Percentiles rank a stretch among this genome's conserved stretches.
phyloP scores from a whole-genome alignment of 2,113 vertebrate species.

The Cardinalis cardinalis region DNA sequence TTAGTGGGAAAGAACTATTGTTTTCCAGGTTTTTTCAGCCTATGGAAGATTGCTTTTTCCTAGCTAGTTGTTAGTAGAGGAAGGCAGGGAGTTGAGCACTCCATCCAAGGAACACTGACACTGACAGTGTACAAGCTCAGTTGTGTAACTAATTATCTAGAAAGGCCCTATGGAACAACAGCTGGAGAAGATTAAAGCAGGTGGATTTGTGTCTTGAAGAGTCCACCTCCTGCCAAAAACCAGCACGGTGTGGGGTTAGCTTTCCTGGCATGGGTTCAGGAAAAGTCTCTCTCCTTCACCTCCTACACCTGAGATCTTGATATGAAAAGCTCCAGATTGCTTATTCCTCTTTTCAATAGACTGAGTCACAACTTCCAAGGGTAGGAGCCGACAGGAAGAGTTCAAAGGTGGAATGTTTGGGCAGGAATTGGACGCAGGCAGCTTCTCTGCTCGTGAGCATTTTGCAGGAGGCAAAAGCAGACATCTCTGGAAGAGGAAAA shows the following conservation, averaged over 20 bases:
- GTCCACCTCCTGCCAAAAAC: background rate
- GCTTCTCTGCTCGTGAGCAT: background rate
- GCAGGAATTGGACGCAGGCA: background rate
- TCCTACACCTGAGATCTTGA: conserved; percentile 21
- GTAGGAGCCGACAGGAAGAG: background rate
- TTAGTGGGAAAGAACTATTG: conserved; percentile 31
- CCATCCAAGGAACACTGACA: background rate
- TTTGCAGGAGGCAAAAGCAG: background rate
- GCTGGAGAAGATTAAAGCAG: conserved; percentile 68
- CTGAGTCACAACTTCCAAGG: conserved; percentile 1
- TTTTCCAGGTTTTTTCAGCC: conserved; percentile 27
- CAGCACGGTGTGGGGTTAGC: background rate
- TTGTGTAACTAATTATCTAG: conserved; percentile 35
- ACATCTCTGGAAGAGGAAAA: background rate
- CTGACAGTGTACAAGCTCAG: background rate
- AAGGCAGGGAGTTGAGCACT: background rate
- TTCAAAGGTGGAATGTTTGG: background rate
- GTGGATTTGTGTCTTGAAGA: conserved; percentile 59
- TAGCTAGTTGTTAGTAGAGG: conserved; percentile 9
- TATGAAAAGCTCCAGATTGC: conserved; percentile 11
- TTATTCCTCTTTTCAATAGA: conserved; percentile 1
- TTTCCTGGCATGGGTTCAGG: background rate
- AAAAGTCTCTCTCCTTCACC: conserved; percentile 3
- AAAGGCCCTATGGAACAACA: conserved; percentile 20
- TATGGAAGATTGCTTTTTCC: conserved; percentile 20